Percentiles rank a stretch among this genome's conserved stretches.
Conservation (phyloP, 2,797 vertebrate genomes). For the Perodicticus potto region DNA sequence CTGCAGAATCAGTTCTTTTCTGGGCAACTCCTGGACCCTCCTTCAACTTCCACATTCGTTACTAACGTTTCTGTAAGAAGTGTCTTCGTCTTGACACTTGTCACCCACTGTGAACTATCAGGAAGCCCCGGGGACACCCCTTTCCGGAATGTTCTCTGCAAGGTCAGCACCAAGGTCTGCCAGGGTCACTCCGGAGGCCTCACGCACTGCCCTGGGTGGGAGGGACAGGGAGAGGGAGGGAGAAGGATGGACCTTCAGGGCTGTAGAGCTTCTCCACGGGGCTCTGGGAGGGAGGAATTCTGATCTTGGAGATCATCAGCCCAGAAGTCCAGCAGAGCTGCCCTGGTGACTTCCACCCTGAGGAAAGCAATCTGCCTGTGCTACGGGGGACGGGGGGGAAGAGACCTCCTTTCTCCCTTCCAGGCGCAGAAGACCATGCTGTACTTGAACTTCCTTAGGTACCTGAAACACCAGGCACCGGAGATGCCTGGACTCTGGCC, state of each 20-base stretch:
- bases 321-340: background rate
- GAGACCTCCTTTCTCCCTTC: background rate
- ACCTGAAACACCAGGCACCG: fast-evolving
- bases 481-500: background rate
- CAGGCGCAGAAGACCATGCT: too few species aligned
- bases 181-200: background rate
- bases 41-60: background rate
- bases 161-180: background rate
- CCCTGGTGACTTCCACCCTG: fast-evolving
- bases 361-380: background rate
- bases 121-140: fast-evolving
- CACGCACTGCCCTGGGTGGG: too few species aligned
- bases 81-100: background rate
- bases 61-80: background rate
- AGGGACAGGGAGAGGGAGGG: background rate
- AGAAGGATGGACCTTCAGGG: fast-evolving
- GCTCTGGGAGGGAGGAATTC: too few species aligned
- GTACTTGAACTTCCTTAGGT: background rate
- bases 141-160: background rate
- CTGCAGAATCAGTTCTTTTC: background rate
- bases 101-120: background rate
- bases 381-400: fast-evolving
- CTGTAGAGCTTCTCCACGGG: fast-evolving
- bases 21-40: background rate
- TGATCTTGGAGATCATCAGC: background rate